Percentiles rank a stretch among this genome's conserved stretches.
Evolutionary conservation across 2,888 invertebrate species (phyloP).

Genomic region (Thecophora atra): DNA sequence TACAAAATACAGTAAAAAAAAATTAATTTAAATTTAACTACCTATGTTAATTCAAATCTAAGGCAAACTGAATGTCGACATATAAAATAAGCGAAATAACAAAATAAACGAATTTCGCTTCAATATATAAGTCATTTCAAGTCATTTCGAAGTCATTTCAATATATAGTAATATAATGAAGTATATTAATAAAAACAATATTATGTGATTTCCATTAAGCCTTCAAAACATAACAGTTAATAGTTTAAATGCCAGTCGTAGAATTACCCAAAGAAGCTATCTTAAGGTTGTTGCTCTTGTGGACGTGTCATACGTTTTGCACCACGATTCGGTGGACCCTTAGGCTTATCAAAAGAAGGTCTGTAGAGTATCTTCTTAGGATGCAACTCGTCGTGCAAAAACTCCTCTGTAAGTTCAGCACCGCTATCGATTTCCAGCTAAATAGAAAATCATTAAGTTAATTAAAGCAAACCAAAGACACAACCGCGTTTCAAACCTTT

Average conservation of each 20-base stretch:
- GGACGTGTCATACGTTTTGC: constrained; percentile 87
- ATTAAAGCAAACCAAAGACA: neutral
- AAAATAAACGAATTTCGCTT: too few species aligned
- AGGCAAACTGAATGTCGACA: too few species aligned
- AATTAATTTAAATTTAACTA: too few species aligned
- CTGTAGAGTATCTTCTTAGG: constrained; percentile 88
- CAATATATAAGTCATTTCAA: too few species aligned
- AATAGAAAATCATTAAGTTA: neutral
- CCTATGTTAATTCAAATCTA: too few species aligned
- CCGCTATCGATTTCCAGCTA: constrained; percentile 93
- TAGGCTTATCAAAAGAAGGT: constrained; percentile 95
- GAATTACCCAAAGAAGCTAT: too few species aligned
- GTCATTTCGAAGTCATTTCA: too few species aligned
- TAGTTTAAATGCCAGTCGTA: too few species aligned
- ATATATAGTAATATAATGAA: too few species aligned
- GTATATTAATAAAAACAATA: neutral
- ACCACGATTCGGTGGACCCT: constrained; percentile 93
- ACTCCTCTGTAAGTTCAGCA: constrained; percentile 89
- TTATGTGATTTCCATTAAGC: neutral
- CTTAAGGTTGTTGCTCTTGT: constrained; percentile 66
- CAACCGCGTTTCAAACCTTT: constrained; percentile 71
- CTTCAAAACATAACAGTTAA: constrained; percentile 41
- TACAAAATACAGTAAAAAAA: too few species aligned
- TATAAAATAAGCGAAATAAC: too few species aligned
- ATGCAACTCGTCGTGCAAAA: constrained; percentile 91